phyloP scores from a whole-genome alignment of 2,888 invertebrate genomes.

The Agriotes lineatus region DNA sequence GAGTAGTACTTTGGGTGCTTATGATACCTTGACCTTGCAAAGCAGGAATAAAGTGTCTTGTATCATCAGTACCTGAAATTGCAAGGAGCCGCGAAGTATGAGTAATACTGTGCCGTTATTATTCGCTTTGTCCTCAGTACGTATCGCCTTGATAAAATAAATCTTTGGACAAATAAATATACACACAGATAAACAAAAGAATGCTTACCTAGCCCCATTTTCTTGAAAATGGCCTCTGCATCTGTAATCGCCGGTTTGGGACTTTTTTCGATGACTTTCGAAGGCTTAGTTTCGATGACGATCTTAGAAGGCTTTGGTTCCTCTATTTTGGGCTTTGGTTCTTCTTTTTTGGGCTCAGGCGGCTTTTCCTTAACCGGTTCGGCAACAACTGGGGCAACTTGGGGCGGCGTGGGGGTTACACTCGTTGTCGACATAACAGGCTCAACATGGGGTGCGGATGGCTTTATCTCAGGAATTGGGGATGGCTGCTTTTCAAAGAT shows the following conservation, averaged over 20 bases:
- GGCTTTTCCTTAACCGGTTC: conserved; percentile 25
- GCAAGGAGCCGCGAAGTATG: no score
- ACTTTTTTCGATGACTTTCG: conserved; percentile 43
- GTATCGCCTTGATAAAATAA: no score
- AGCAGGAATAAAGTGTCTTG: no score
- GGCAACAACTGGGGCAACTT: conserved; percentile 30
- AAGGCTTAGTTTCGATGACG: conserved; percentile 36
- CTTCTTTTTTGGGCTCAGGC: conserved; percentile 34
- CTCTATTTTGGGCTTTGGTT: conserved; percentile 7
- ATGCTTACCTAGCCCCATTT: conserved; percentile 78
- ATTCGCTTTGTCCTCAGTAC: no score
- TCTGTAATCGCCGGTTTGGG: conserved; percentile 69
- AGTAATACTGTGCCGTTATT: no score
- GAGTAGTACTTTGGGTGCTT: no score
- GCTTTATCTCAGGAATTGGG: conserved; percentile 25
- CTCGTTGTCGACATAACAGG: conserved; percentile 47
- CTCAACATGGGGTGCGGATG: conserved; percentile 37
- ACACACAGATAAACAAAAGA: neutral
- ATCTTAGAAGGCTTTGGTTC: conserved; percentile 49
- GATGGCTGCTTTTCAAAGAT: conserved; percentile 40
- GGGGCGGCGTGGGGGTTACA: conserved; percentile 32
- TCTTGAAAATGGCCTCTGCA: conserved; percentile 79
- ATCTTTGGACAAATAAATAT: neutral
- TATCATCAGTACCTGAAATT: no score
- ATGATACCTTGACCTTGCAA: no score